A percentile compares a stretch with the other conserved stretches of the same genome.
Evolutionary conservation across 2,797 vertebrate genomes (phyloP).

Genomic region (Schizothorax lantsangensis): DNA sequence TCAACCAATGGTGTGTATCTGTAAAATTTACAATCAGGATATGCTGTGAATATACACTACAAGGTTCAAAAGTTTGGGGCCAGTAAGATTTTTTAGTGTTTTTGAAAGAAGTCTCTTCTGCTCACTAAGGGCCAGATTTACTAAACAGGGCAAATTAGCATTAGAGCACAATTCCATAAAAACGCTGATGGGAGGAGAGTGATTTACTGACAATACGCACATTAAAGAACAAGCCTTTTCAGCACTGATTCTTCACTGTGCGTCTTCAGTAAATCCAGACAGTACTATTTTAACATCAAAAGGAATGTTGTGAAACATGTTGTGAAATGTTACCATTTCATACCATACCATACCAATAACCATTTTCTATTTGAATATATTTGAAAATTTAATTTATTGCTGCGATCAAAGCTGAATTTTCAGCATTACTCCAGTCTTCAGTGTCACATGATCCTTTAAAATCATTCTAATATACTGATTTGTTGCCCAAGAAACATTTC

Average conservation of each 20-base stretch:
- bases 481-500: neutral
- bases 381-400: neutral
- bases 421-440: neutral
- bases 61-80: neutral
- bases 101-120: neutral
- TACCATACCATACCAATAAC: too few relatives aligned
- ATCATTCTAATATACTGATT: neutral
- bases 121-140: neutral
- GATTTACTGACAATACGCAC: too few relatives aligned
- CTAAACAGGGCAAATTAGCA: neutral
- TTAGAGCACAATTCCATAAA: too few relatives aligned
- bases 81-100: neutral
- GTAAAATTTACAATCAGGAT: too few relatives aligned
- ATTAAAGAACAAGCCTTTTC: too few relatives aligned
- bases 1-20: neutral
- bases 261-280: too few relatives aligned
- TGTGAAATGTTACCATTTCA: too few relatives aligned
- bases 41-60: neutral
- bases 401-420: neutral
- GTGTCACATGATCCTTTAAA: neutral
- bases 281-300: too few relatives aligned
- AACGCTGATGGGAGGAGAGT: too few relatives aligned
- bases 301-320: neutral
- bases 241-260: too few relatives aligned
- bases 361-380: neutral